Conservation (phyloP, 2,888 invertebrate species). For the Ypsolopha sequella region DNA sequence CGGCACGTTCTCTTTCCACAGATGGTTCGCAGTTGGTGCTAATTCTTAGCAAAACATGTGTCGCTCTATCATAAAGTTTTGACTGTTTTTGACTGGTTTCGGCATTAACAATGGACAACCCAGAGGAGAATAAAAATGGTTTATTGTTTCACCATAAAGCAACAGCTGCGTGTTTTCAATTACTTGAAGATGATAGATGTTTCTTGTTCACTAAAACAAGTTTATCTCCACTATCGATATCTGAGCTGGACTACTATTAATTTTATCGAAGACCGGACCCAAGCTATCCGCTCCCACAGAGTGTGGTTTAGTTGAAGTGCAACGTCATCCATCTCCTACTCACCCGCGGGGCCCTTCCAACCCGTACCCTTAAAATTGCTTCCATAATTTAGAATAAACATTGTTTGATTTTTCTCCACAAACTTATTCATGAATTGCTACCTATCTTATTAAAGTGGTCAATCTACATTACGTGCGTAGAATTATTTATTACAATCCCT, state of each 20-base stretch:
- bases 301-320: conserved; percentile 37
- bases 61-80: conserved; percentile 35
- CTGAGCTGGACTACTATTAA: conserved; percentile 44
- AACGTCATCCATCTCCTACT: conserved; percentile 52
- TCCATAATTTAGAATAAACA: conserved; percentile 60
- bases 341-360: conserved; percentile 21
- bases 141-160: conserved; percentile 36
- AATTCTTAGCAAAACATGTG: conserved; percentile 56
- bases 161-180: conserved; percentile 55
- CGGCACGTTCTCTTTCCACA: conserved; percentile 63
- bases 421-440: no score
- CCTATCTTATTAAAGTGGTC: neutral
- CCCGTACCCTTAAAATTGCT: conserved; percentile 40
- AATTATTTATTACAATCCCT: no score
- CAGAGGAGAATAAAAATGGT: conserved; percentile 10
- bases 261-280: conserved; percentile 38
- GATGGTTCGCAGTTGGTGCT: conserved; percentile 55
- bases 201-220: conserved; percentile 48
- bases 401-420: conserved; percentile 4
- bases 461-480: no score
- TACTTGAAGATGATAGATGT: conserved; percentile 52
- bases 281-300: conserved; percentile 22
- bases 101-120: conserved; percentile 13
- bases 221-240: conserved; percentile 56
- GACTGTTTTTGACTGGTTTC: conserved; percentile 14